phyloP scores from a whole-genome alignment of 2,888 invertebrate genomes.

The Synergus gifuensis region DNA sequence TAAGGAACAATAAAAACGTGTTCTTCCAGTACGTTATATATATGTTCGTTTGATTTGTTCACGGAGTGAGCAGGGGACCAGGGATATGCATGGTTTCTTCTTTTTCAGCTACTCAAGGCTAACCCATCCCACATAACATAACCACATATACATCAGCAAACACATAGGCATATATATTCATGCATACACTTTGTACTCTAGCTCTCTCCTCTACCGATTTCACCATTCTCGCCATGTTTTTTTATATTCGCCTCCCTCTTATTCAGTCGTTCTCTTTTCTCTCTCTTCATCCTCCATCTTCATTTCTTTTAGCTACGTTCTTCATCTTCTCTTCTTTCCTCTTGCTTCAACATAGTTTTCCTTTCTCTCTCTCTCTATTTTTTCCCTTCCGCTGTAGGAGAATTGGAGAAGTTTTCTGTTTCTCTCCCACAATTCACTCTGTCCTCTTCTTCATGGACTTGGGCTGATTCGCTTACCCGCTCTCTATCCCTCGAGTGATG shows the following conservation, averaged over 20 bases:
- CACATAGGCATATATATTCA: conserved; percentile 32
- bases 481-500: conserved; percentile 31
- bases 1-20: conserved; percentile 39
- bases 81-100: conserved; percentile 55
- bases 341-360: neutral
- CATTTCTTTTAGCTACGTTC: conserved; percentile 45
- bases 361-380: conserved; percentile 40
- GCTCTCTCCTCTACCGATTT: conserved; percentile 53
- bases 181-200: conserved; percentile 56
- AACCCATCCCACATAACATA: conserved; percentile 59
- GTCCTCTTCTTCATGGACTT: conserved; percentile 16
- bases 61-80: conserved; percentile 57
- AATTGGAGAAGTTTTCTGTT: conserved; percentile 23
- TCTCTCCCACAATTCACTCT: conserved; percentile 29
- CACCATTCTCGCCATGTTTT: conserved; percentile 56
- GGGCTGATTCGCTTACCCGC: conserved; percentile 12
- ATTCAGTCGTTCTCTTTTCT: conserved; percentile 42
- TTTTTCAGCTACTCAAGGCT: conserved; percentile 63
- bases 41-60: conserved; percentile 50
- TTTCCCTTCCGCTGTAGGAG: conserved; percentile 26
- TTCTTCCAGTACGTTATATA: conserved; percentile 34
- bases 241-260: conserved; percentile 47
- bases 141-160: neutral
- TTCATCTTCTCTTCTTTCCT: conserved; percentile 43
- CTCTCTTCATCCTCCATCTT: conserved; percentile 47